These are phyloP conservation scores for Trematocara marginatum DNA, from an alignment of 2,113 vertebrate genomes.

Conservation along the genomic window DNA sequence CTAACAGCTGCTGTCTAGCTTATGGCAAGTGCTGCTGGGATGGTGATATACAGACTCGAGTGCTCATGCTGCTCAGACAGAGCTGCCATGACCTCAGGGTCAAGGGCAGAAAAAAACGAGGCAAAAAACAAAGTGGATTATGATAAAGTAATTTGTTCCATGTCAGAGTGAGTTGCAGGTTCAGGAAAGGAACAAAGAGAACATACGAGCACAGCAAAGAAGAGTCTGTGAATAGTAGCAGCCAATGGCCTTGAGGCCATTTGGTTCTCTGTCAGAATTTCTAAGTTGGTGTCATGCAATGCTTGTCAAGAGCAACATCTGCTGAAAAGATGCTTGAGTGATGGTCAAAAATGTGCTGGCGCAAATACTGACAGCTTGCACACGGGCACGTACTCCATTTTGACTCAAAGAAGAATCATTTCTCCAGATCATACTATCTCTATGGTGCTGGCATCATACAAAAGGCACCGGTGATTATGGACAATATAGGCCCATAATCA, in stretches of 20 bases:
- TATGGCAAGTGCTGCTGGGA: not conserved
- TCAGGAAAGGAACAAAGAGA: slow-evolving; percentile 25
- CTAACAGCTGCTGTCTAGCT: slow-evolving; percentile 47
- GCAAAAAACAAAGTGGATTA: slow-evolving; percentile 51
- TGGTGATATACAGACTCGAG: slow-evolving; percentile 9
- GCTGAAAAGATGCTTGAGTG: slow-evolving; percentile 73
- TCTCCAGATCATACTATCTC: not conserved
- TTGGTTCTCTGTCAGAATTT: slow-evolving; percentile 58
- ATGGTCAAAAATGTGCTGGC: slow-evolving; percentile 69
- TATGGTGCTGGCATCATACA: not conserved
- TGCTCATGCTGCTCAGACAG: not conserved
- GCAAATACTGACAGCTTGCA: slow-evolving; percentile 47
- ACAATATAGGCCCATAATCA: slow-evolving; percentile 36
- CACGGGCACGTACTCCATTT: slow-evolving; percentile 13
- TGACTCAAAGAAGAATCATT: slow-evolving; percentile 4
- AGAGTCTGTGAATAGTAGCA: slow-evolving; percentile 22
- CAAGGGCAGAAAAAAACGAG: slow-evolving; percentile 29
- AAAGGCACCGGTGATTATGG: slow-evolving; percentile 11
- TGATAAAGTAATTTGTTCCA: slow-evolving; percentile 61
- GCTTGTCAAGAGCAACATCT: slow-evolving; percentile 69
- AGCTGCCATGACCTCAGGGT: slow-evolving; percentile 24
- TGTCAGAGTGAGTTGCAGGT: slow-evolving; percentile 37
- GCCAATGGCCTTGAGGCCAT: slow-evolving; percentile 61
- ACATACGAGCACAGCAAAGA: slow-evolving; percentile 44
- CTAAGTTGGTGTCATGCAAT: slow-evolving; percentile 63